Percentiles rank a stretch among this genome's conserved stretches.
These are phyloP conservation scores for Lamellibrachia satsuma DNA, from an alignment of 2,888 invertebrate species.

Conservation along the genomic window DNA sequence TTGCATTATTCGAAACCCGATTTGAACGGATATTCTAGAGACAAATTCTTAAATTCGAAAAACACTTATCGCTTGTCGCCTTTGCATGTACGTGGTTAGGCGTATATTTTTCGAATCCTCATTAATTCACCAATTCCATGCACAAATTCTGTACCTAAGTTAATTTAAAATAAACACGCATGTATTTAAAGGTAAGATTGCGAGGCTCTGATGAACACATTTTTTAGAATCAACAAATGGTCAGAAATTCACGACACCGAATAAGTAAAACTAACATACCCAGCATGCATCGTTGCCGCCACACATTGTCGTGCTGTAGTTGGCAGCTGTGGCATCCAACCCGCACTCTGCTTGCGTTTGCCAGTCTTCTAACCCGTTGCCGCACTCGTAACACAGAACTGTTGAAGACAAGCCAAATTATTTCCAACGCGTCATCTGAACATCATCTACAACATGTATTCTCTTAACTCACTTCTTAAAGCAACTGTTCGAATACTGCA, in stretches of 20 bases:
- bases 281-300: conserved; percentile 19
- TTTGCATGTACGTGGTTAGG: too few relatives aligned
- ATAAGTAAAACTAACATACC: neutral
- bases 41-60: too few relatives aligned
- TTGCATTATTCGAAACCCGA: too few relatives aligned
- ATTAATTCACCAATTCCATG: too few relatives aligned
- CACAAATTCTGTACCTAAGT: too few relatives aligned
- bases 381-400: conserved; percentile 22
- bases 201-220: too few relatives aligned
- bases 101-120: too few relatives aligned
- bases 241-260: neutral
- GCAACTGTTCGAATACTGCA: neutral
- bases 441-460: neutral
- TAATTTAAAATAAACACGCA: too few relatives aligned
- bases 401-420: neutral
- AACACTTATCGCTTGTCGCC: too few relatives aligned
- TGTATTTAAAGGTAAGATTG: too few relatives aligned
- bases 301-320: conserved; percentile 18
- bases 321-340: neutral
- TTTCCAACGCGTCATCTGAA: neutral
- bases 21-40: too few relatives aligned
- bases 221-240: too few relatives aligned
- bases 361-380: neutral
- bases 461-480: neutral
- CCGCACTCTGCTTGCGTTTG: conserved; percentile 7